Percentiles rank a stretch among this genome's conserved stretches.
Evolutionary conservation across 2,113 vertebrate species (phyloP).

Genomic region (Sturnus vulgaris): DNA sequence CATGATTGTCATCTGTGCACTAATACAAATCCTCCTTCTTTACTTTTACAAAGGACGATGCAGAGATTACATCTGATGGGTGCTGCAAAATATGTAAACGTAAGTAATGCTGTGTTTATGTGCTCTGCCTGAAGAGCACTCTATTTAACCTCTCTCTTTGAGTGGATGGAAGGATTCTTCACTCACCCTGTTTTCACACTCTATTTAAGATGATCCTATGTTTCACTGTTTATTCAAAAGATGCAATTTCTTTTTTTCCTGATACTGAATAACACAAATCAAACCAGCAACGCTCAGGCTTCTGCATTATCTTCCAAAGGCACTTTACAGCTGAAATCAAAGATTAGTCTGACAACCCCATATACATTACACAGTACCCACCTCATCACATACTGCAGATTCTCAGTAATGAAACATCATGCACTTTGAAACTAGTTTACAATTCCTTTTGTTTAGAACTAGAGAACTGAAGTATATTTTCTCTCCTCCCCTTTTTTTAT

Average conservation of each 20-base stretch:
- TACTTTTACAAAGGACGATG: conserved; percentile 15
- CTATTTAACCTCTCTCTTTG: not conserved
- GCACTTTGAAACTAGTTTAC: not conserved
- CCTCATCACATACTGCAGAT: not conserved
- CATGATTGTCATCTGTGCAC: not conserved
- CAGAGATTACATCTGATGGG: conserved; percentile 27
- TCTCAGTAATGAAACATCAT: not conserved
- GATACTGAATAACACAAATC: not conserved
- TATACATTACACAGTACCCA: not conserved
- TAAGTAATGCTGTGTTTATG: conserved; percentile 8
- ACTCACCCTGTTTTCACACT: not conserved
- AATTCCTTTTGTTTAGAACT: not conserved
- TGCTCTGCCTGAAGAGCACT: not conserved
- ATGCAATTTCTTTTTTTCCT: not conserved
- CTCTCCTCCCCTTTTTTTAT: not conserved
- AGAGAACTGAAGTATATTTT: not conserved
- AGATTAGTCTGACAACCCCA: not conserved
- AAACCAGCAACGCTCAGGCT: not conserved
- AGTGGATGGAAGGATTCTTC: not conserved
- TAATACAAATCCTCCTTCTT: not conserved
- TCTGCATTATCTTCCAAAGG: not conserved
- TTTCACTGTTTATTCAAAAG: not conserved
- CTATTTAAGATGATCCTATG: not conserved
- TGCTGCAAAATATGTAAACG: conserved; percentile 61
- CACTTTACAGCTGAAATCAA: not conserved